phyloP scores from a whole-genome alignment of 2,888 invertebrate species.

The Meta bourneti region DNA sequence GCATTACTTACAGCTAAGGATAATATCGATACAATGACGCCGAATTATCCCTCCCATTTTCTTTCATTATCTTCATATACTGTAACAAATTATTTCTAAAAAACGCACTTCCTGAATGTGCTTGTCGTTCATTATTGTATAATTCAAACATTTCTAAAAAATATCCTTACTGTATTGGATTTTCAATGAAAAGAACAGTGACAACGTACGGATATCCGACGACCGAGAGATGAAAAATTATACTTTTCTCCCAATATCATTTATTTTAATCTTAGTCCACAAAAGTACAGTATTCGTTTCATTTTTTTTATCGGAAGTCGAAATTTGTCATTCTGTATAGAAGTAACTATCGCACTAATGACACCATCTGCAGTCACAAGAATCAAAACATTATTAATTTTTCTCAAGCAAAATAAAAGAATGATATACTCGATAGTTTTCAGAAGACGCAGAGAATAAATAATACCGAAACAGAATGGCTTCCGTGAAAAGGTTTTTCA shows the following conservation, averaged over 20 bases:
- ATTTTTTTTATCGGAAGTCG: neutral
- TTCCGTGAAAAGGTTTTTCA: neutral
- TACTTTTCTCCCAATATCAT: neutral
- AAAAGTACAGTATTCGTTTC: neutral
- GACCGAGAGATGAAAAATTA: slow-evolving; percentile 1
- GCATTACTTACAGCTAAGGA: neutral
- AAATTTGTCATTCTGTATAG: slow-evolving; percentile 20
- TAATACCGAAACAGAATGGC: neutral
- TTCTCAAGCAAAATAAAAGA: neutral
- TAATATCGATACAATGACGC: neutral
- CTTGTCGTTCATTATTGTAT: slow-evolving; percentile 2
- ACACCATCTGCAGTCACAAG: neutral
- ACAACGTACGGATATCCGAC: neutral
- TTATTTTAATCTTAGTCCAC: slow-evolving; percentile 15
- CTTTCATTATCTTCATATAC: neutral
- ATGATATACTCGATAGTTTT: neutral
- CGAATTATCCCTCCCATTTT: neutral
- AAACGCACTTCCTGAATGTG: neutral
- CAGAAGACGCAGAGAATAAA: neutral
- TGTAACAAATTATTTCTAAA: neutral
- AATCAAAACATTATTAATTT: neutral
- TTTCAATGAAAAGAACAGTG: neutral
- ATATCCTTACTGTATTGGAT: neutral
- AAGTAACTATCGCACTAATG: neutral
- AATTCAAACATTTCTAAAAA: slow-evolving; percentile 16